phyloP scores from a whole-genome alignment of 2,797 vertebrate genomes.

The Sebastes diaconus region DNA sequence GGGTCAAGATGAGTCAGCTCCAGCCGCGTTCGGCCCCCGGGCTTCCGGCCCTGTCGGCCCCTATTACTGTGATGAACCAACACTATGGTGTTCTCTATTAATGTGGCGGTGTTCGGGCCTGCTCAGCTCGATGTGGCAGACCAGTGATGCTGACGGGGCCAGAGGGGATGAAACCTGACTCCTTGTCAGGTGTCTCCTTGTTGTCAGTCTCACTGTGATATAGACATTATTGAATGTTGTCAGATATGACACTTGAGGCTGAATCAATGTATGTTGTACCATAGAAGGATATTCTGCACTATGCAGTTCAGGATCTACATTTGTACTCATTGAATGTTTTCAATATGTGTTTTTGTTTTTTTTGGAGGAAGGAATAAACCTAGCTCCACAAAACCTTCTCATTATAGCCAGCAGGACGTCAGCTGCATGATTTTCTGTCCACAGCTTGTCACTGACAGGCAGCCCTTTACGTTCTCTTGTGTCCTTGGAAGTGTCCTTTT shows the following conservation, averaged over 20 bases:
- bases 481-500: slow-evolving; percentile 46
- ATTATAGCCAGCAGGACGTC: neutral
- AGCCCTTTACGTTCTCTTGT: slow-evolving; percentile 6
- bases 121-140: slow-evolving; percentile 29
- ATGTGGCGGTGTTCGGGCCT: slow-evolving; percentile 16
- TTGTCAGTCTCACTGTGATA: slow-evolving; percentile 59
- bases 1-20: slow-evolving; percentile 63
- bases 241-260: slow-evolving; percentile 63
- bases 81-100: slow-evolving; percentile 49
- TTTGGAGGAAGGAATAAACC: neutral
- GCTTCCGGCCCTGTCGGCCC: slow-evolving; percentile 45
- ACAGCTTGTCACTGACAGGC: neutral
- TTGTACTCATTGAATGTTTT: neutral
- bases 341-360: neutral
- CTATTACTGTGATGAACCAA: slow-evolving; percentile 60
- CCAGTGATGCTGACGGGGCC: slow-evolving; percentile 57
- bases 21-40: slow-evolving; percentile 45
- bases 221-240: slow-evolving; percentile 72
- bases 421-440: neutral
- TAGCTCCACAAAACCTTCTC: neutral
- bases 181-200: slow-evolving; percentile 61
- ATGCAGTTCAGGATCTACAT: neutral
- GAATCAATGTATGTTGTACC: slow-evolving; percentile 62
- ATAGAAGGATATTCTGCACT: slow-evolving; percentile 1
- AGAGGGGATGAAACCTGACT: slow-evolving; percentile 55